Base-by-base conservation (phyloP, 2,888 invertebrate genomes). In the Arrhopalites spinosus region DNA sequence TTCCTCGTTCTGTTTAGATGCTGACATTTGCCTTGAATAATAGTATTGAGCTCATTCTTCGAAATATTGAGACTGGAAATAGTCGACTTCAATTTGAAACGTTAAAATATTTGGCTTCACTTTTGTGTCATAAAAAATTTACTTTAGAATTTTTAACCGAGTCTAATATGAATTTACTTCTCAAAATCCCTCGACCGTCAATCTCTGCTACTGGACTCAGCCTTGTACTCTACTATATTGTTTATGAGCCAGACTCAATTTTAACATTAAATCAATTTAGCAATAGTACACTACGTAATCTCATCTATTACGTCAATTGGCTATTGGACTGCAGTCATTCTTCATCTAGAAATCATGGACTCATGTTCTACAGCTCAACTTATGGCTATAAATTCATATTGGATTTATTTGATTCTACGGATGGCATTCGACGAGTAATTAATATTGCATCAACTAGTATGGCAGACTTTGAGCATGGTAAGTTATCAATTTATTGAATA, bases 61-160 rank as follows among this genome's bases (percentile, higher is more conserved):
- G 92, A 36, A 97, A 96, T 85, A 91, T 97, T 20, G 81, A 82
- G 43, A 94, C 96, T 61, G 90, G 91, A 73, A 96, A 98, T 87
- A 94, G 96, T 1, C 88, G 98, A 43, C 88, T 99, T 17, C 96
- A 97, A 0, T 98, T 98, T 87, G 98, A 98, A 85, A 96, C 97
- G 0, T 88, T 98, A 5, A 95, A 96, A 87, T 98, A 97, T 86
- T 88, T 98, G 25, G 94, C 97, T 0, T 94, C 97, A 0, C 86
- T 99, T 78, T 88, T 99, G 17, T 98, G 98, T 85, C 98, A 99
- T 86, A 98, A 98, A 87, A 98, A 98, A 86, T 98, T 99, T 87
- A 95, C 96, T 0, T 91, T 98, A 43, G 98, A 98, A 85, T 98
- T 98, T 86, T 92, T 99, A 69, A 90, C 93, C 76, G 90, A 91